These are phyloP conservation scores for Vespertilio murinus DNA, from an alignment of 2,797 vertebrate species.

Conservation along the genomic window DNA sequence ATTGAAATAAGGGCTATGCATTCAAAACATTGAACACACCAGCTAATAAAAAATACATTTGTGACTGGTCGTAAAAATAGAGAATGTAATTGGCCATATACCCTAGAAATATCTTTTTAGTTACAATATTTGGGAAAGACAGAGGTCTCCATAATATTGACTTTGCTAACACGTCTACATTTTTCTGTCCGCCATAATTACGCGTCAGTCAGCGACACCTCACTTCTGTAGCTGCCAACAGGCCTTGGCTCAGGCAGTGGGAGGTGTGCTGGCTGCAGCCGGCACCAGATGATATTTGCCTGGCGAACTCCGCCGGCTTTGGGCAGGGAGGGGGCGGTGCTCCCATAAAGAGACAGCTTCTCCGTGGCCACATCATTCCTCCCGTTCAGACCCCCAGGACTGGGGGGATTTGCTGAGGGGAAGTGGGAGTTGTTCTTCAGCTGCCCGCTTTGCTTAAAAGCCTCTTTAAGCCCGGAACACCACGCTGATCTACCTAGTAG, in stretches of 20 bases:
- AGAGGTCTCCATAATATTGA: conserved; percentile 84
- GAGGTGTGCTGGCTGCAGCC: conserved; percentile 4
- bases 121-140: conserved; percentile 75
- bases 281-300: conserved; percentile 48
- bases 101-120: conserved; percentile 78
- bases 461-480: background rate
- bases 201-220: conserved; percentile 79
- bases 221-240: conserved; percentile 50
- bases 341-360: conserved; percentile 4
- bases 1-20: conserved; percentile 81
- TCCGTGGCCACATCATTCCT: background rate
- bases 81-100: conserved; percentile 83
- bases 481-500: background rate
- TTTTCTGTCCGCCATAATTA: conserved; percentile 77
- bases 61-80: conserved; percentile 82
- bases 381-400: background rate
- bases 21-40: conserved; percentile 83
- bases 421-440: background rate
- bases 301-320: conserved; percentile 17
- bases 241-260: conserved; percentile 49
- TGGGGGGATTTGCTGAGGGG: background rate
- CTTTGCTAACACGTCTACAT: conserved; percentile 82
- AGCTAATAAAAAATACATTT: conserved; percentile 85
- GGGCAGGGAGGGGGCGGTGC: background rate
- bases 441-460: conserved; percentile 14